Percentiles rank a stretch among this genome's conserved stretches.
Evolutionary conservation across 1,140 invertebrate genomes (phyloP).

Genomic region (Micrasema longulum): DNA sequence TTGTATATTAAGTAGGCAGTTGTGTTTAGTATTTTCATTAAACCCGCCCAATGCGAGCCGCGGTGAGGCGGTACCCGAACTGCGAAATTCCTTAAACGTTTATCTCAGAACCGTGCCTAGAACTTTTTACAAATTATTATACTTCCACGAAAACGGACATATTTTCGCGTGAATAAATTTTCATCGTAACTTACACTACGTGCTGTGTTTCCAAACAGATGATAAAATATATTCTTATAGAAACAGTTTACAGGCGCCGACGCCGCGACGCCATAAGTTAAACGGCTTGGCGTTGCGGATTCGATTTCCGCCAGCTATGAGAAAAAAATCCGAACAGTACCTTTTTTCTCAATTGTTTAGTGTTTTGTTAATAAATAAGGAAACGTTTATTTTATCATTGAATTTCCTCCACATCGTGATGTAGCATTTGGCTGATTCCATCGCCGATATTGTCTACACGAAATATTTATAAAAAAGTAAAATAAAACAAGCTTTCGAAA

Average conservation of each 20-base stretch:
- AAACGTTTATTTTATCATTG: too few species aligned
- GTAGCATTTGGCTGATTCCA: too few species aligned
- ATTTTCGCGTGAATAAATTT: constrained; percentile 14
- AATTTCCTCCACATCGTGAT: too few species aligned
- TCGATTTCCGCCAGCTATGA: too few species aligned
- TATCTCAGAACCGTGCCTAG: not conserved
- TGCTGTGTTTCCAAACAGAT: not conserved
- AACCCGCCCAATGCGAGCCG: constrained; percentile 1
- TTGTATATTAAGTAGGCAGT: not conserved
- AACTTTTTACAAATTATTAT: constrained; percentile 19
- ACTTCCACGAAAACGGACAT: constrained; percentile 1
- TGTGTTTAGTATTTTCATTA: constrained; percentile 16
- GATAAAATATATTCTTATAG: not conserved
- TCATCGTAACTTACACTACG: not conserved
- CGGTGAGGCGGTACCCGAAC: not conserved
- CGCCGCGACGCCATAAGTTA: too few species aligned
- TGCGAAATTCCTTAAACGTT: constrained; percentile 21
- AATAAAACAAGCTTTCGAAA: too few species aligned
- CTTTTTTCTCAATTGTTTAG: too few species aligned
- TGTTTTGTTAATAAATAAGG: too few species aligned
- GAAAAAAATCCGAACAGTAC: too few species aligned
- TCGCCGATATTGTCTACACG: too few species aligned
- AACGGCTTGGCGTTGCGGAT: too few species aligned
- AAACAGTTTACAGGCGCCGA: not conserved
- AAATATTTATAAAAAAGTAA: too few species aligned